Conservation (phyloP, 2,888 invertebrate genomes). For the Halocaridina rubra region DNA sequence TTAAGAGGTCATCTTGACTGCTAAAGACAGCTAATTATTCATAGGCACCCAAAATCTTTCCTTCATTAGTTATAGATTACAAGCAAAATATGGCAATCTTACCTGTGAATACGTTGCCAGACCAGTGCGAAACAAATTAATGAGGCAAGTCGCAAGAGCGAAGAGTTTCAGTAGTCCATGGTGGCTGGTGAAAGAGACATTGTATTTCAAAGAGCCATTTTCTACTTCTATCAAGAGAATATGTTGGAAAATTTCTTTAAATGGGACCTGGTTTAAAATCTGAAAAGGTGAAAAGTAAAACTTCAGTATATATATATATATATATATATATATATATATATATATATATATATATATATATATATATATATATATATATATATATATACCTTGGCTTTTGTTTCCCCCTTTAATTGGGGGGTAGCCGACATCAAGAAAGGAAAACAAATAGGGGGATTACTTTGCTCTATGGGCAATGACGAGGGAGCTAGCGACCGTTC, state of each 20-base stretch:
- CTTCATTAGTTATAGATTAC: neutral
- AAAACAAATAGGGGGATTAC: no score
- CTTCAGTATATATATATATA: neutral
- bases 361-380: no score
- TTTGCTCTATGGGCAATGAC: no score
- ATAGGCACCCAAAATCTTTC: no score
- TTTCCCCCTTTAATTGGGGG: no score
- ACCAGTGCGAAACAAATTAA: constrained; percentile 54
- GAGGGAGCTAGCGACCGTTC: no score
- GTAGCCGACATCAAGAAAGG: no score
- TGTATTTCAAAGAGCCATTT: constrained; percentile 69
- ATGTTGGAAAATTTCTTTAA: constrained; percentile 71
- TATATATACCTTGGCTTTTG: no score
- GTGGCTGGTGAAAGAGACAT: constrained; percentile 72
- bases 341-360: no score
- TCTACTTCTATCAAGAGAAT: constrained; percentile 67
- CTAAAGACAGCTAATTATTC: no score
- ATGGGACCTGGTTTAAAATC: constrained; percentile 75
- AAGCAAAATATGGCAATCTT: constrained; percentile 65
- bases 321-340: no score
- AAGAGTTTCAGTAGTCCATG: constrained; percentile 77
- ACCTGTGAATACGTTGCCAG: constrained; percentile 76
- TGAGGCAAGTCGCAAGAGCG: constrained; percentile 75
- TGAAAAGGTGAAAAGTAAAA: constrained; percentile 22
- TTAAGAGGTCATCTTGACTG: no score